Base-by-base conservation (phyloP, 2,113 vertebrate genomes). In the Scytalopus superciliaris region DNA sequence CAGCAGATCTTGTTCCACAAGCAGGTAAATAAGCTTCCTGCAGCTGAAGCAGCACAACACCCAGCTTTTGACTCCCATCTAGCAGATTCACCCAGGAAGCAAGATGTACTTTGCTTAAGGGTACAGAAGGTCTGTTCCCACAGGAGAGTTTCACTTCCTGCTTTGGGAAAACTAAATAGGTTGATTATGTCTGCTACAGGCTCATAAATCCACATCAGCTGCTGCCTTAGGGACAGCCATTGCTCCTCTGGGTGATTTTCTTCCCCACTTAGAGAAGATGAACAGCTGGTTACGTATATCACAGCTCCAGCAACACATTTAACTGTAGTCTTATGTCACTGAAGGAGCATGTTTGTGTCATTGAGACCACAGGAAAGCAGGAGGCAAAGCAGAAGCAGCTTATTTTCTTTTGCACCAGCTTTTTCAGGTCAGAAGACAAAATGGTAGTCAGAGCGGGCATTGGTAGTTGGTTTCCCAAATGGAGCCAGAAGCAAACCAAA, bases 131-230 rank as follows among this genome's bases (percentile, higher is more conserved):
- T 64, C 76, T 92, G 37, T 23, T 88, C 70, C 81, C 84, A 83
- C 33, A 73, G 59, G 82, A 91, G 12, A 87, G 81, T 68, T 91
- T 83, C 0, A 0, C 53, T 91, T 88, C 49, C 84, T 77, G 79
- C 85, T 78, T 72, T 72, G 75, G 86, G 91, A 92, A 92, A 95
- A 84, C 85, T 73, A 94, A 94, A 80, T 77, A 75, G 57, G 66
- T 91, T 84, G 83, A 64, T 81, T 72, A 62, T 74, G 66, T 78
- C 72, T 93, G 44, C 90, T 90, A 81, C 68, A 83, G 66, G 60
- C 84, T 94, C 77, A 91, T 91, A 95, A 96, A 96, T 91, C 73
- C 84, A 84, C 2, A 56, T 91, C 91, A 84, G 68, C 92, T 55
- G 63, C 86, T 84, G 73, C 72, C 89, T 95, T 44, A n/a, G 85